phyloP scores from a whole-genome alignment of 2,113 vertebrate species.

The Terrapene triunguis region DNA sequence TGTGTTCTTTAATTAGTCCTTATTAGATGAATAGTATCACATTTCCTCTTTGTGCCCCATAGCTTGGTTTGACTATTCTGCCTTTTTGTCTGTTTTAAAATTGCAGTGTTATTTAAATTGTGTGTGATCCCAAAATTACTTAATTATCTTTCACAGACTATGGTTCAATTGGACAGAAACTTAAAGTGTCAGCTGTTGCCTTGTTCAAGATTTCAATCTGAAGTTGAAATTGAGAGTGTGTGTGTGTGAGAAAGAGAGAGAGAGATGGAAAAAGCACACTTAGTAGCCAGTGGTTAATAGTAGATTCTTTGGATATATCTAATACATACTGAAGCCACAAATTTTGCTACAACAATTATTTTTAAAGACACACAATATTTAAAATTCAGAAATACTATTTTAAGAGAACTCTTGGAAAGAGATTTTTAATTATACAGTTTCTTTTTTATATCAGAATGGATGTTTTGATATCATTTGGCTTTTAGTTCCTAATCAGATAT shows the following conservation, averaged over 20 bases:
- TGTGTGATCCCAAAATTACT: neutral
- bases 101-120: neutral
- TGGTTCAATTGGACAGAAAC: fast-evolving
- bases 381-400: neutral
- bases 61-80: neutral
- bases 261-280: neutral
- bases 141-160: neutral
- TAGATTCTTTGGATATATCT: neutral
- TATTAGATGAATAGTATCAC: neutral
- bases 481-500: neutral
- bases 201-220: neutral
- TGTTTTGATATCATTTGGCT: neutral
- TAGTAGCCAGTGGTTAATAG: neutral
- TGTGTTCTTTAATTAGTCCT: conserved; percentile 3
- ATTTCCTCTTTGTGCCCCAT: neutral
- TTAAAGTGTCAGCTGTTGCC: neutral
- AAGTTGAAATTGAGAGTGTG: fast-evolving
- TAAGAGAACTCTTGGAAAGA: neutral
- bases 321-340: neutral
- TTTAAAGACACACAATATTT: neutral
- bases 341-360: neutral
- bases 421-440: neutral
- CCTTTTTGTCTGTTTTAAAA: neutral
- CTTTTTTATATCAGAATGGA: neutral
- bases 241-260: neutral